phyloP scores from a whole-genome alignment of 2,113 vertebrate genomes.

The Sinocyclocheilus maitianheensis region DNA sequence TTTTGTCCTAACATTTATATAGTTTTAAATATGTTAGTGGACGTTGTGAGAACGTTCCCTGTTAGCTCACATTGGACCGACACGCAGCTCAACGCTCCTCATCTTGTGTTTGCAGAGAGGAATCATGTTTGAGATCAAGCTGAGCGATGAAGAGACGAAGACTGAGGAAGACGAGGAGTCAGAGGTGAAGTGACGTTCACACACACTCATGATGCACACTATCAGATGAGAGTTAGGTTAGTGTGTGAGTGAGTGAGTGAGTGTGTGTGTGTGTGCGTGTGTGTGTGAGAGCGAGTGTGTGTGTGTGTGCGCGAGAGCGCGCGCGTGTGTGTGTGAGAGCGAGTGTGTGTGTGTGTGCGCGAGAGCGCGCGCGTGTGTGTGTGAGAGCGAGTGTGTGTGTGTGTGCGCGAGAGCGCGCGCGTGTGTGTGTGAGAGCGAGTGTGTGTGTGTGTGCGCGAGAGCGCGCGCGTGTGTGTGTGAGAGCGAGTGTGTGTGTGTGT shows the following conservation, averaged over 20 bases:
- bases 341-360: too few relatives aligned
- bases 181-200: background rate
- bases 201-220: too few relatives aligned
- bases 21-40: too few relatives aligned
- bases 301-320: background rate
- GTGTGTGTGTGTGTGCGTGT: slow-evolving; percentile 19
- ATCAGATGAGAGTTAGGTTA: too few relatives aligned
- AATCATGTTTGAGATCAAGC: slow-evolving; percentile 87
- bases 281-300: slow-evolving; percentile 5
- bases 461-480: too few relatives aligned
- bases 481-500: slow-evolving; percentile 16
- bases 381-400: background rate
- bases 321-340: too few relatives aligned
- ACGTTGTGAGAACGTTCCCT: too few relatives aligned
- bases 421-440: background rate
- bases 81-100: background rate
- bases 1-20: too few relatives aligned
- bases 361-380: too few relatives aligned
- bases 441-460: background rate
- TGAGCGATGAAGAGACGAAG: slow-evolving; percentile 68
- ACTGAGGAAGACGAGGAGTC: background rate
- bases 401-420: too few relatives aligned
- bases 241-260: background rate
- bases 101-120: slow-evolving; percentile 75
- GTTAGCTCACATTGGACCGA: too few relatives aligned